Base-by-base conservation (phyloP, 2,888 invertebrate genomes). In the Microdon myrmicae region DNA sequence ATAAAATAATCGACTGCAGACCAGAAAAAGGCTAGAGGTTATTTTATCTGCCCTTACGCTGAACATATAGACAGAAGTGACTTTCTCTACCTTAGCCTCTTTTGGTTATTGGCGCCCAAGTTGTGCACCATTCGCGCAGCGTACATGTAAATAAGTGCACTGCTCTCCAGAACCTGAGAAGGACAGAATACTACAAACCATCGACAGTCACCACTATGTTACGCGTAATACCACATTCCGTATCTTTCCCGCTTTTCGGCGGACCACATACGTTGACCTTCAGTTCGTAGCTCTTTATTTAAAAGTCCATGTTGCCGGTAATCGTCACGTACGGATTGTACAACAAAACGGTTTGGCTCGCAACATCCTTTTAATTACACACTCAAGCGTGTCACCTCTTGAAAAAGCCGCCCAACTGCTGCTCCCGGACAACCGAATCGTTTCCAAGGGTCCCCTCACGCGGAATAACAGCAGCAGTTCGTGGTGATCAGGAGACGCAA, bases 361-460 rank as follows among this genome's bases (percentile, higher is more conserved):
- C 51, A 64, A 64, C 64, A 64, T 64, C 45, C 37, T 64, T 64
- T 64, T 64, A 64, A 64, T 64, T 64, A 64, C 51, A 64, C 56
- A 58, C 47, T 64, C 47, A 47, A 26, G 29, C 39, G 45, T 64
- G 58, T 64, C 56, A 64, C 49, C 35, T 49, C 23, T 34, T 28
- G 35, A 39, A 29, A n/a, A 38, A 23, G 22, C 43, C 28, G 17
- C 23, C 22, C 25, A 38, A 5, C 35, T 22, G 29, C 6, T n/a
- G 13, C 29, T 10, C 16, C 38, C 9, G 22, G 37, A 41, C 64
- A 51, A 47, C n/a, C n/a, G n/a, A n/a, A n/a, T n/a, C n/a, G n/a
- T n/a, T n/a, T n/a, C n/a, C n/a, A n/a, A n/a, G n/a, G n/a, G n/a
- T n/a, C n/a, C n/a, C n/a, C n/a, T n/a, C n/a, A n/a, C n/a, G n/a